Evolutionary conservation across 2,113 vertebrate genomes (phyloP), one percentile per base, ranked within the genome.

Genomic region (Pyrgilauda ruficollis): DNA sequence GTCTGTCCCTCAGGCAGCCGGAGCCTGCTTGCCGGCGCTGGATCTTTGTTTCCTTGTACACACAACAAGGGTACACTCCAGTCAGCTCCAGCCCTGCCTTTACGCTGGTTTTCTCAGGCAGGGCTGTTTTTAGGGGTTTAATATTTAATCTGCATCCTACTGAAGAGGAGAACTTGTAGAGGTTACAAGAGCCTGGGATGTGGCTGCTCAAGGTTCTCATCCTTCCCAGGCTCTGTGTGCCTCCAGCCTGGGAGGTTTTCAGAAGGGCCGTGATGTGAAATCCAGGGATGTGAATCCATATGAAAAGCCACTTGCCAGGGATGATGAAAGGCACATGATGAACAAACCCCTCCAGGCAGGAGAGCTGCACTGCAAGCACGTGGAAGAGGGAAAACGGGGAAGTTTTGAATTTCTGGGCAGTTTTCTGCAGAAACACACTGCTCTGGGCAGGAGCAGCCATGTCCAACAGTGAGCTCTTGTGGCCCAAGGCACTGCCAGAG

Each of bases 31-130:
- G 96, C 62, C 4, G 2, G 27, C 39, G 58, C 93, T 90, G 91
- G 93, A 83, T 92, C 89, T 17, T 21, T 95, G 94, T 96, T 97
- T 96, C 86, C 72, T 63, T 58, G 86, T 95, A 96, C 94, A 93
- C 95, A 93, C 4, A 8, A 14, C 74, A 67, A 64, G 61, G 79
- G 64, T 16, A 24, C 4, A 11, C 50, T 70, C 22, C 7, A 19
- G 19, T 17, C 64, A 28, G 41, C 41, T 82, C 82, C 78, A 73
- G 78, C 77, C 63, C 84, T 78, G 70, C 43, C 49, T 66, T 49
- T 30, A 11, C 1, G 0, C 22, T 55, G n/a, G 0, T 18, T 47
- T 78, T 88, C 62, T 63, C n/a, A 81, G 61, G 68, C 53, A 79
- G 24, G 56, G n/a, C 47, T 58, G 33, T 35, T 55, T 90, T 83